Base-by-base conservation (phyloP, 2,888 invertebrate species). In the Galerucella calmariensis region DNA sequence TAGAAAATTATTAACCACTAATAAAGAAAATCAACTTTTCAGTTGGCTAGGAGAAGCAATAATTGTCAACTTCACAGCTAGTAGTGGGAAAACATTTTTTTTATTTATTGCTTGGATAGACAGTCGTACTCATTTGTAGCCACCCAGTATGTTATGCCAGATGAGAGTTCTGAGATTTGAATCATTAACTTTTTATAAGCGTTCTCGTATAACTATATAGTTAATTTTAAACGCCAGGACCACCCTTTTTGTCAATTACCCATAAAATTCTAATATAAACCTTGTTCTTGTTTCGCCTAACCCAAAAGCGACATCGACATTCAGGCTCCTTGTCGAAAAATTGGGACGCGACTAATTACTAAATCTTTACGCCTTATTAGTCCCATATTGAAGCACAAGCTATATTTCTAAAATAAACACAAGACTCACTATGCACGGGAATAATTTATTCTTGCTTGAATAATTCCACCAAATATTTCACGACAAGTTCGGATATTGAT, bases 351-450 rank as follows among this genome's bases (percentile, higher is more conserved):
- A 75, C 69, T 79, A 79, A 80, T 79, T 79, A 80, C 62, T 69
- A 69, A 66, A 68, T 75, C 69, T 68, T 73, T 78, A 79, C 77
- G 78, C 78, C 79, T 76, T 79, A 80, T 78, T 75, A 75, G 75
- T 67, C n/a, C 65, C 75, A 58, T 72, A 71, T 75, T 78, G 69
- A 59, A 74, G 71, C 72, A 72, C 71, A 61, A 72, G 70, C 73
- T 68, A 79, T 80, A 79, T 78, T 75, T 78, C 77, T 79, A 70
- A 73, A 73, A 69, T 75, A 77, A 79, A 80, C 78, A 79, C 77
- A 79, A 78, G 75, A 74, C 53, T 27, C 56, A 53, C 67, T 58
- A 35, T 53, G 67, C 41, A 27, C 35, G 56, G 46, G 53, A 53
- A 44, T 67, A 35, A 16, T 67, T 27, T 53, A 8, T 46, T 61